Evolutionary conservation across 2,888 invertebrate genomes (phyloP).

Genomic region (Danaus chrysippus): DNA sequence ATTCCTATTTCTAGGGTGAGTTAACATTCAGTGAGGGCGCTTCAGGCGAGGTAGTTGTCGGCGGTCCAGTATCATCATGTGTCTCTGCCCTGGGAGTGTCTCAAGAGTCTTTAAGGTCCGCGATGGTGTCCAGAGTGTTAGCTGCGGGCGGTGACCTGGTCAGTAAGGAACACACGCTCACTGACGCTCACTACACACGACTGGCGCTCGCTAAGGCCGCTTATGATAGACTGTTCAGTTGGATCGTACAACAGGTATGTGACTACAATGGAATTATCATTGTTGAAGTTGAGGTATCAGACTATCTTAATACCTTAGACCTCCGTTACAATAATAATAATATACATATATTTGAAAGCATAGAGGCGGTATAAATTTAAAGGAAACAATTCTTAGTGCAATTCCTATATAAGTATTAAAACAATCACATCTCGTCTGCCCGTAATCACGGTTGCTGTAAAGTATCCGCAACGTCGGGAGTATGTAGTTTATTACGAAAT

Average conservation of each 20-base stretch:
- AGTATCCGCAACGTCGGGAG: too few species aligned
- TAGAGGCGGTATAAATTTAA: too few species aligned
- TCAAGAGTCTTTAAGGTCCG: slow-evolving; percentile 82
- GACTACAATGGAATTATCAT: background rate
- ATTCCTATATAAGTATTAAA: background rate
- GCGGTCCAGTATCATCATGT: slow-evolving; percentile 70
- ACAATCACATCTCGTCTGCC: too few species aligned
- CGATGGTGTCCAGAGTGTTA: slow-evolving; percentile 92
- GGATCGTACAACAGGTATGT: slow-evolving; percentile 87
- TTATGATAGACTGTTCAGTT: slow-evolving; percentile 95
- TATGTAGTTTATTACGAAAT: too few species aligned
- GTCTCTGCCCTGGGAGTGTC: slow-evolving; percentile 79
- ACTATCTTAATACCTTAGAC: too few species aligned
- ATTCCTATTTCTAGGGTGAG: slow-evolving; percentile 66
- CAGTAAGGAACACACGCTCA: slow-evolving; percentile 90
- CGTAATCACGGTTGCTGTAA: too few species aligned
- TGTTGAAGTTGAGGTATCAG: too few species aligned
- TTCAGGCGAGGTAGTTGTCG: slow-evolving; percentile 79
- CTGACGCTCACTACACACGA: slow-evolving; percentile 91
- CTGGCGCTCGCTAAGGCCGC: slow-evolving; percentile 97
- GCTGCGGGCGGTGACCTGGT: slow-evolving; percentile 88
- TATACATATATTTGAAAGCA: too few species aligned
- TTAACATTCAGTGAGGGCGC: slow-evolving; percentile 79
- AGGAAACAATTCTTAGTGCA: background rate
- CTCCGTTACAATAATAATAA: too few species aligned